Evolutionary conservation across 2,113 vertebrate species (phyloP).

Genomic region (Lipophrys pholis): DNA sequence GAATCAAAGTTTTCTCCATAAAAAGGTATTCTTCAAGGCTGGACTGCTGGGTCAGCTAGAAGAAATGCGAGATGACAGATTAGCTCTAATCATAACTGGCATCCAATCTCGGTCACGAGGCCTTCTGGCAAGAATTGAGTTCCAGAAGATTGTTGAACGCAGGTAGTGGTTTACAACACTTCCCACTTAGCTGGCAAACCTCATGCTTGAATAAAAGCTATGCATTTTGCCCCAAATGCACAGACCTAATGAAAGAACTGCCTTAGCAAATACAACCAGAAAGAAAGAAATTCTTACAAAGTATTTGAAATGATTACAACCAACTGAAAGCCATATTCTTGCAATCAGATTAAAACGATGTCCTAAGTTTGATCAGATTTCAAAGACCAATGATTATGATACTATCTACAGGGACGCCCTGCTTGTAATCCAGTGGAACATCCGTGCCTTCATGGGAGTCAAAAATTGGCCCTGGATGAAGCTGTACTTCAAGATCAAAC

Average conservation of each 20-base stretch:
- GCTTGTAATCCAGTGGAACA: slow-evolving; percentile 91
- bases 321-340: not conserved
- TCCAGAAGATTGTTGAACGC: slow-evolving; percentile 89
- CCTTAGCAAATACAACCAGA: no score
- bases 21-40: slow-evolving; percentile 86
- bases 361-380: not conserved
- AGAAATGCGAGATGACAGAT: slow-evolving; percentile 91
- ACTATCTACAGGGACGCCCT: slow-evolving; percentile 83
- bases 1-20: not conserved
- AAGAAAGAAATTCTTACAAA: no score
- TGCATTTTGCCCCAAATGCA: no score
- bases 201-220: no score
- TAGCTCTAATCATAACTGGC: slow-evolving; percentile 88
- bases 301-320: no score
- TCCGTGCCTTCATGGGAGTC: slow-evolving; percentile 91
- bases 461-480: slow-evolving; percentile 94
- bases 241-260: no score
- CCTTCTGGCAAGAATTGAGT: slow-evolving; percentile 88
- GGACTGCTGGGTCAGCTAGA: slow-evolving; percentile 89
- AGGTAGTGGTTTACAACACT: slow-evolving; percentile 70
- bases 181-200: not conserved
- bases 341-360: not conserved
- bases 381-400: not conserved
- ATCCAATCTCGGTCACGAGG: slow-evolving; percentile 88
- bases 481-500: slow-evolving; percentile 92